These are phyloP conservation scores for Rhagophthalmus giganteus DNA, from an alignment of 2,888 invertebrate species.

Conservation along the genomic window DNA sequence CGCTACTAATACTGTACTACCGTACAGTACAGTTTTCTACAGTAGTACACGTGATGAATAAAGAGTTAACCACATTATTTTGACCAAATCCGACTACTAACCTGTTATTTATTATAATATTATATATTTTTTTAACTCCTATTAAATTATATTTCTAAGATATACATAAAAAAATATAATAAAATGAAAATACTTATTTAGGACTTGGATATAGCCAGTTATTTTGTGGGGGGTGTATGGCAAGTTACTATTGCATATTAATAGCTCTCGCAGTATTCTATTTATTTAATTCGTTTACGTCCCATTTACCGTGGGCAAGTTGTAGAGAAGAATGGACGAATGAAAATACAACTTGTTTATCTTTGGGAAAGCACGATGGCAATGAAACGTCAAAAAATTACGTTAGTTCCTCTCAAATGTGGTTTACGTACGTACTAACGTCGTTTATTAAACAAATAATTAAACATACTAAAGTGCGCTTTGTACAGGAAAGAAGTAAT, in stretches of 20 bases:
- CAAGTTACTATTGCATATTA: slow-evolving; percentile 76
- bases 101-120: no score
- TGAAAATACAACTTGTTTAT: slow-evolving; percentile 8
- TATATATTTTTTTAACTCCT: no score
- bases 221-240: no score
- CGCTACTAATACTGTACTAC: no score
- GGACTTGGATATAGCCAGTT: no score
- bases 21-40: no score
- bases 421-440: slow-evolving; percentile 50
- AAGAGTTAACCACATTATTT: no score
- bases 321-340: slow-evolving; percentile 63
- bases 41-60: no score
- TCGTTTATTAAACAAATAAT: background rate
- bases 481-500: slow-evolving; percentile 58
- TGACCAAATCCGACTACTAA: no score
- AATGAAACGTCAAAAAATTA: background rate
- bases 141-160: no score
- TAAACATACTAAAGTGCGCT: background rate
- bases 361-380: background rate
- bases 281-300: slow-evolving; percentile 69
- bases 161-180: no score
- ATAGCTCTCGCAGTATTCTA: slow-evolving; percentile 75
- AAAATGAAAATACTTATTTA: no score
- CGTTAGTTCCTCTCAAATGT: slow-evolving; percentile 17
- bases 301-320: slow-evolving; percentile 71